Evolutionary conservation across 2,888 invertebrate genomes (phyloP).

Genomic region (Ditylenchus weischeri): DNA sequence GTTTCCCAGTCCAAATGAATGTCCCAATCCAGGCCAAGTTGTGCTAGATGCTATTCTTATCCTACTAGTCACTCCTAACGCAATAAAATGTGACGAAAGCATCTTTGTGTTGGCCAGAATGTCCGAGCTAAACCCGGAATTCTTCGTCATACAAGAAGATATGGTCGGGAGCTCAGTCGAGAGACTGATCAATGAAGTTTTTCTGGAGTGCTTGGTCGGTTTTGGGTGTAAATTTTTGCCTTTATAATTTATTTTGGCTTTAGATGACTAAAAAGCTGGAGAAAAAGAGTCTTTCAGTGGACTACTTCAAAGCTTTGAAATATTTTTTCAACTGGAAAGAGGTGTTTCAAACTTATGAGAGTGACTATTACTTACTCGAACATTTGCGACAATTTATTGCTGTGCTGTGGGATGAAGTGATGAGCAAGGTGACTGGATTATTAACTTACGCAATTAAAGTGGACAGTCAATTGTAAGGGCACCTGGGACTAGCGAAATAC

Average conservation of each 20-base stretch:
- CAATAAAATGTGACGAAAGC: not conserved
- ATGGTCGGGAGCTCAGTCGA: conserved; percentile 16
- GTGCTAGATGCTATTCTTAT: conserved; percentile 7
- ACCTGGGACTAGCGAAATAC: no score
- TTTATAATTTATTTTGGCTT: not conserved
- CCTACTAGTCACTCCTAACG: not conserved
- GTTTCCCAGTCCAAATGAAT: not conserved
- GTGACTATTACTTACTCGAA: conserved; percentile 36
- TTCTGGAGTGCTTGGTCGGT: conserved; percentile 23
- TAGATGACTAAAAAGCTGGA: conserved; percentile 13
- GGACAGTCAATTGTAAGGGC: no score
- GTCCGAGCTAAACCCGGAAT: conserved; percentile 10
- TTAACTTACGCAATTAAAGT: not conserved
- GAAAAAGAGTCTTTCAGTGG: conserved; percentile 9
- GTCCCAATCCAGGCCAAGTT: conserved; percentile 15
- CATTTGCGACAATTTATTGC: conserved; percentile 28
- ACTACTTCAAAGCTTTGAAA: conserved; percentile 33
- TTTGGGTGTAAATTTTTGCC: not conserved
- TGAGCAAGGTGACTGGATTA: not conserved
- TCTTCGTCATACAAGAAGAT: conserved; percentile 8
- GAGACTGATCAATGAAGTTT: conserved; percentile 20
- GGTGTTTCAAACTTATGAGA: conserved; percentile 21
- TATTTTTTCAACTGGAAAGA: conserved; percentile 28
- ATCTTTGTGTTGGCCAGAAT: conserved; percentile 7
- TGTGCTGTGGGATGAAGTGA: conserved; percentile 24